Percentiles rank a stretch among this genome's conserved stretches.
Conservation (phyloP, 2,113 vertebrate species). For the Telmatochromis sp. region DNA sequence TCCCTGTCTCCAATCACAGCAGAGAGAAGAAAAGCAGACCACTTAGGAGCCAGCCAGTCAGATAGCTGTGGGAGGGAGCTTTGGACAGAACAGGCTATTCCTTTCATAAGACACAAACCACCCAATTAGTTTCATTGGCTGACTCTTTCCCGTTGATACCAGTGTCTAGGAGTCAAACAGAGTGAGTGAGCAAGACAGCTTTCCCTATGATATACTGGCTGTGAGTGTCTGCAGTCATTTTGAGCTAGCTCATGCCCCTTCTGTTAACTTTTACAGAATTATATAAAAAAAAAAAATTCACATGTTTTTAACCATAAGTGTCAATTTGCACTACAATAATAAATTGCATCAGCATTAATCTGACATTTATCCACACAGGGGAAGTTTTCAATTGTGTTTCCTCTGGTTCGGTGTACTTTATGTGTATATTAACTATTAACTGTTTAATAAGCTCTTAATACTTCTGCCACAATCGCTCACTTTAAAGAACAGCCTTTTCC, state of each 20-base stretch:
- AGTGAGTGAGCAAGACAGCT: slow-evolving; percentile 1
- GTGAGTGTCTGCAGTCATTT: neutral
- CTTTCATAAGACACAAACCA: slow-evolving; percentile 65
- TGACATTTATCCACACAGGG: neutral
- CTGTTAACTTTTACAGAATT: neutral
- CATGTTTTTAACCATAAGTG: rapidly evolving
- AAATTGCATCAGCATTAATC: neutral
- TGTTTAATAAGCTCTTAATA: neutral
- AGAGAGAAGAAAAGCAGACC: slow-evolving; percentile 66
- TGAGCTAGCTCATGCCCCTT: neutral
- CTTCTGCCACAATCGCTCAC: neutral
- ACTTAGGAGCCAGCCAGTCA: slow-evolving; percentile 64
- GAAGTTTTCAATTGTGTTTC: neutral
- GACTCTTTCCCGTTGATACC: slow-evolving; percentile 69
- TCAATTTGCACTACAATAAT: neutral
- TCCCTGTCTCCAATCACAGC: slow-evolving; percentile 59
- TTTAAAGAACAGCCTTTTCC: neutral
- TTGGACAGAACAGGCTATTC: slow-evolving; percentile 68
- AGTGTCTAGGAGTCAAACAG: slow-evolving; percentile 47
- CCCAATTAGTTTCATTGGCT: slow-evolving; percentile 67
- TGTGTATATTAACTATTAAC: neutral
- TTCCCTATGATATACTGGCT: neutral
- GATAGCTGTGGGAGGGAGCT: slow-evolving; percentile 41
- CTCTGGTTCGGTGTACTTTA: neutral
- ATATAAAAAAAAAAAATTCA: neutral